A percentile compares a stretch with the other conserved stretches of the same genome.
Conservation (phyloP, 2,797 vertebrate species). For the Ispidina picta region DNA sequence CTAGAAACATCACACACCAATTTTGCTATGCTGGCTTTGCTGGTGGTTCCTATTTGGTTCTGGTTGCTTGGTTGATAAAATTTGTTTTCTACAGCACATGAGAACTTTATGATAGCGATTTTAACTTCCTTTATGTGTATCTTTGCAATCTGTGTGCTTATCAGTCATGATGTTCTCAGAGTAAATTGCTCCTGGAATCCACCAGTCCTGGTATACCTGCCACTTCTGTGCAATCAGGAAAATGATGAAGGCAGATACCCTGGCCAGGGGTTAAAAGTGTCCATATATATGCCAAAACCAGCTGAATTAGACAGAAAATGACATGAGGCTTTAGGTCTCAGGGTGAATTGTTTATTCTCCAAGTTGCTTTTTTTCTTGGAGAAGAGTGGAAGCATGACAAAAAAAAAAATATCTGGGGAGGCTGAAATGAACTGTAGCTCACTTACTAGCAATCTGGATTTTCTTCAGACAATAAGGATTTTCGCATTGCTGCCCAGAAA, state of each 20-base stretch:
- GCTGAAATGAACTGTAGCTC: conserved; percentile 61
- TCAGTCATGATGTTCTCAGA: background rate
- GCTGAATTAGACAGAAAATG: conserved; percentile 47
- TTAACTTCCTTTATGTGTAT: rapidly evolving
- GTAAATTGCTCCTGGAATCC: background rate
- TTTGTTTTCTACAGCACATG: background rate
- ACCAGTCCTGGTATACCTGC: background rate
- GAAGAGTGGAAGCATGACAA: conserved; percentile 51
- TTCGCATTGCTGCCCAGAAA: background rate
- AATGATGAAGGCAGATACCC: background rate
- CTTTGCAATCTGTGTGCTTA: background rate
- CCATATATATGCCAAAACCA: background rate
- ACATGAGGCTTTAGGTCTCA: conserved; percentile 8
- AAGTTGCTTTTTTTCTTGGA: conserved; percentile 19
- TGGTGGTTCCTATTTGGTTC: conserved; percentile 14
- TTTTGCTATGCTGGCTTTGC: background rate
- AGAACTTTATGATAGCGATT: background rate
- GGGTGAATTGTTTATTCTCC: conserved; percentile 63
- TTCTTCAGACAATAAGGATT: background rate
- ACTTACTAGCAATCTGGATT: background rate
- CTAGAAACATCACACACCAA: background rate
- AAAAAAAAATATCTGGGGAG: conserved; percentile 50
- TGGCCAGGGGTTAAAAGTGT: background rate
- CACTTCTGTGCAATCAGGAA: background rate
- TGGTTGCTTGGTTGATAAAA: background rate